Evolutionary conservation across 2,888 invertebrate genomes (phyloP), one percentile per base, ranked within the genome.

Genomic region (Drosophila affinis): DNA sequence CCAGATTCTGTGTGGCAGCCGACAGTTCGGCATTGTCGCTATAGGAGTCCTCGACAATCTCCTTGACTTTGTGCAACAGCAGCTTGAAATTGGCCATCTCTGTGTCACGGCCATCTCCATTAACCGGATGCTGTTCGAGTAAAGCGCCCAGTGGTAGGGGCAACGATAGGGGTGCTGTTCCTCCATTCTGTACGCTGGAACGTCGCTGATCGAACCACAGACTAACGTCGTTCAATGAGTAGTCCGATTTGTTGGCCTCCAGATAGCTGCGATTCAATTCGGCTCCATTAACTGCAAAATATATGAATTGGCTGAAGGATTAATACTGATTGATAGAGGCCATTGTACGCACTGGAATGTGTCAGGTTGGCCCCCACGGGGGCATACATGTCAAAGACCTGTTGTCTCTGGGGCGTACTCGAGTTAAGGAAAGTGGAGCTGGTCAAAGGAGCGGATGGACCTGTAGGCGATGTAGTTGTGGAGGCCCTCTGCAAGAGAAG

Each of bases 211-310:
- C 89, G 62, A 91, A 92, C 91, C 91, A 92, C 24, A 88, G 76
- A 69, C 92, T 92, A 9, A 92, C 67, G 65, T 92, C 92, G 21
- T 88, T 89, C 7, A 92, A 72, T 0, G 92, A 92, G 54, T 90
- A 92, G 72, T 92, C 91, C 9, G 92, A 91, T 71, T 91, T 91
- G 65, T 92, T 92, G 5, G 92, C 91, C 59, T 92, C 92, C 76
- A 92, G 80, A 67, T 91, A 92, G 61, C 90, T 91, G 61, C 91
- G 91, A 78, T 92, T 92, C 14, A 92, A 71, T 27, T 92, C 92
- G 29, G 91, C 91, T 12, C 92, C 92, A 72, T 92, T 89, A 17
- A 92, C 92, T 92, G 51, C 4, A 78, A 65, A 14, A 46, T 17
- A 52, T 34, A 47, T 17, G 21, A 47, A 21, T 14, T 6, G 4